Base-by-base conservation (phyloP, 1,140 invertebrate genomes). In the Halyomorpha halys region DNA sequence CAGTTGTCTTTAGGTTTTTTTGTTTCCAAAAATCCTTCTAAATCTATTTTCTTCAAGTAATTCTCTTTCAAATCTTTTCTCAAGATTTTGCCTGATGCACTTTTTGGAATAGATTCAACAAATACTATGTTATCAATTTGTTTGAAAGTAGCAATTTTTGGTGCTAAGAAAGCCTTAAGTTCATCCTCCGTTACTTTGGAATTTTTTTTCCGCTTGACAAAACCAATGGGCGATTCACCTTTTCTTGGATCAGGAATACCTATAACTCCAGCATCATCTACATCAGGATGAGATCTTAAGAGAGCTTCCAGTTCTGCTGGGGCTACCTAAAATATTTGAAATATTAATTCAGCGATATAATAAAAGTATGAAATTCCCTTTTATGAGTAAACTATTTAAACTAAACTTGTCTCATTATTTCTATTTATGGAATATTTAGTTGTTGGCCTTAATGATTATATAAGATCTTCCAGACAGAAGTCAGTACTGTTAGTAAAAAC, bases 261-360 rank as follows among this genome's bases (percentile, higher is more conserved):
- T 61, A 87, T 78, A 2, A 91, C 87, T 2, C 81, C 87, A 14
- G 77, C 84, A 68, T 91, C 88, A 67, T 75, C 74, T 19, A 91
- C 75, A 25, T 73, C 76, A 16, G 82, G 79, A 74, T 86, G 83
- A 34, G 77, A 77, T 44, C 86, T 71, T 39, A 91, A 71, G 21
- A 90, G 66, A 34, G 78, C 80, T 79, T 91, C 89, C 19, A 90
- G 68, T 73, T 88, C 85, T 14, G 86, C 81, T 16, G 82, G 83
- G 0, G 81, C 71, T 3, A 84, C 82, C 79, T 81, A 68, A 61
- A 68, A 68, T 69, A n/a, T n/a, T 14, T 21, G 3, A 21, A 34
- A 30, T 30, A 30, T 4, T 4, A 30, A 30, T 30, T 30, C 27
- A 30, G 27, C 3, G 8, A 30, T 30, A 3, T 30, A 30, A 30